These are phyloP conservation scores for Polyergus mexicanus DNA, from an alignment of 1,140 invertebrate species.

Conservation along the genomic window DNA sequence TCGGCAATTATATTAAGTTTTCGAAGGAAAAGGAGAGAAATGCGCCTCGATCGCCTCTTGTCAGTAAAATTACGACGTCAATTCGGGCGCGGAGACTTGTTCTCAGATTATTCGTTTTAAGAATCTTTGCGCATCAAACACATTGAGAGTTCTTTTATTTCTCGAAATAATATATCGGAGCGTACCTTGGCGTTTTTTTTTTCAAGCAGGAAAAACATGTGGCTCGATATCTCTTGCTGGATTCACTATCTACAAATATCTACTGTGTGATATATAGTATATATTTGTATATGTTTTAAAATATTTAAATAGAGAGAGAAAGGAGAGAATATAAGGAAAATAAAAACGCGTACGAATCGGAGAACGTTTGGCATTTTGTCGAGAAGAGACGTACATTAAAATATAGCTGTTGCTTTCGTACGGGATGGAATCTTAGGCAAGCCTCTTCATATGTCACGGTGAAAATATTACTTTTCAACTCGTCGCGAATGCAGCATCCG, in stretches of 20 bases:
- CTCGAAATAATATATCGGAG: neutral
- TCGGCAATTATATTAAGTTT: slow-evolving; percentile 38
- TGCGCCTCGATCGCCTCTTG: neutral
- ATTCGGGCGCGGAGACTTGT: neutral
- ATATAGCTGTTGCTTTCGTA: slow-evolving; percentile 9
- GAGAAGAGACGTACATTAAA: neutral
- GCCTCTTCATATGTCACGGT: neutral
- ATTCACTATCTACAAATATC: neutral
- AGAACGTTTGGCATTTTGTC: neutral
- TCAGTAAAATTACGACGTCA: neutral
- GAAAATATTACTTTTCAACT: slow-evolving; percentile 30
- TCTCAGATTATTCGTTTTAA: neutral
- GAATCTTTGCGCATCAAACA: neutral
- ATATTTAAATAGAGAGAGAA: neutral
- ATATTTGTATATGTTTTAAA: neutral
- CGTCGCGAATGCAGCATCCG: neutral
- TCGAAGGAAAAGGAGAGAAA: neutral
- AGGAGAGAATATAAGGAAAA: neutral
- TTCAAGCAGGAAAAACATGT: neutral
- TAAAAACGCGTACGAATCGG: neutral
- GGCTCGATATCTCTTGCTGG: neutral
- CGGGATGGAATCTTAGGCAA: neutral
- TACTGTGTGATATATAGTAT: neutral
- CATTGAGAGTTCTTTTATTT: neutral
- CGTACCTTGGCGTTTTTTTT: slow-evolving; percentile 7